A percentile compares a stretch with the other conserved stretches of the same genome.
Conservation (phyloP, 2,797 vertebrate genomes). For the Manis javanica region DNA sequence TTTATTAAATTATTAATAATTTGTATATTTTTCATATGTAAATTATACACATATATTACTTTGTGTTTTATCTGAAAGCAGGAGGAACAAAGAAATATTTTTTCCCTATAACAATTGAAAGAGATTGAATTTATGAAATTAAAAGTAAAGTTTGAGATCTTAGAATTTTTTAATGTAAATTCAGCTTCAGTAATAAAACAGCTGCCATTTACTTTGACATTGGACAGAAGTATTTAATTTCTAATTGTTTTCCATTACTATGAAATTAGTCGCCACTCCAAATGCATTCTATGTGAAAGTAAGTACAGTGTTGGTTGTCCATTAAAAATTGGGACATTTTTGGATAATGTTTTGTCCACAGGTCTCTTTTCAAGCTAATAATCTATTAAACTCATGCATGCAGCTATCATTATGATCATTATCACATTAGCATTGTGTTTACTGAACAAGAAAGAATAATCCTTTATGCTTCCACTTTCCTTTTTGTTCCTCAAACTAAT, state of each 20-base stretch:
- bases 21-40: background rate
- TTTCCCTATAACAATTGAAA: background rate
- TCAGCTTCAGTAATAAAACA: background rate
- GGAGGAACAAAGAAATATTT: background rate
- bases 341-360: background rate
- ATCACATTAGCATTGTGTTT: background rate
- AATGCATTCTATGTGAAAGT: background rate
- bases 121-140: background rate
- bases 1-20: background rate
- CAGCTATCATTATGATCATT: background rate
- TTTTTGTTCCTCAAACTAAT: background rate
- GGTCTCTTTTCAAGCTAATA: background rate
- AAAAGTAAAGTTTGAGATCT: slow-evolving; percentile 12
- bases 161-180: background rate
- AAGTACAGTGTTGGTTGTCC: background rate
- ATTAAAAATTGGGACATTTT: background rate
- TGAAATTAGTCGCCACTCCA: background rate
- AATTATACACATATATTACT: background rate
- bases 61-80: background rate
- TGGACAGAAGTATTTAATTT: background rate
- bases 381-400: background rate
- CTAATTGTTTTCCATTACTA: background rate
- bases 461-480: background rate
- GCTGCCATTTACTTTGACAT: background rate
- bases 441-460: background rate